Evolutionary conservation across 2,888 invertebrate species (phyloP).

Genomic region (Sepioteuthis lessoniana): DNA sequence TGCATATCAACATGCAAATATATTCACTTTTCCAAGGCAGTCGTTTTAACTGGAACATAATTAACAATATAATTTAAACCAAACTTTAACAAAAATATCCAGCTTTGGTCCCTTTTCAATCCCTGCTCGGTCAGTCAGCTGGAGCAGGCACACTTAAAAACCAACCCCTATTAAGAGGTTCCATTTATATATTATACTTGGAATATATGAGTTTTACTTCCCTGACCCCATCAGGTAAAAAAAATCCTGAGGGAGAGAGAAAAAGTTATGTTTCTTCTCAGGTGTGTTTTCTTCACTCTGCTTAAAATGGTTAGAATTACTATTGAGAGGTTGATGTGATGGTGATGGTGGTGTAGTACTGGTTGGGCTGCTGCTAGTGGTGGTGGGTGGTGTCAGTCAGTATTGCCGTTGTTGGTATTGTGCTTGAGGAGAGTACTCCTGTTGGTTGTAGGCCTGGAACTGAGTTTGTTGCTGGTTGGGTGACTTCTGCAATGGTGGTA

Average conservation of each 20-base stretch:
- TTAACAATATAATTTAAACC: background rate
- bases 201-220: background rate
- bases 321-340: background rate
- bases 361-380: conserved; percentile 18
- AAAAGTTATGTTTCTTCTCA: conserved; percentile 13
- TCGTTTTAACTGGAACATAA: background rate
- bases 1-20: background rate
- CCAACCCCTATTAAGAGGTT: background rate
- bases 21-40: background rate
- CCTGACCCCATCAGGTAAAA: conserved; percentile 14
- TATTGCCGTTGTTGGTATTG: conserved; percentile 55
- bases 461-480: conserved; percentile 60
- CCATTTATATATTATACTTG: background rate
- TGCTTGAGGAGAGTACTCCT: conserved; percentile 52
- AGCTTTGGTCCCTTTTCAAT: background rate
- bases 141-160: background rate
- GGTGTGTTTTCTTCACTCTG: background rate
- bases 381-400: conserved; percentile 47
- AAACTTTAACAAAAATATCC: background rate
- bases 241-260: conserved; percentile 33
- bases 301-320: conserved; percentile 13
- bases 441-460: conserved; percentile 68
- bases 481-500: conserved; percentile 81
- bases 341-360: background rate
- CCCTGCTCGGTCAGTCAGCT: background rate